Percentiles rank a stretch among this genome's conserved stretches.
These are phyloP conservation scores for Meloe dianella DNA, from an alignment of 2,888 invertebrate species.

Conservation along the genomic window DNA sequence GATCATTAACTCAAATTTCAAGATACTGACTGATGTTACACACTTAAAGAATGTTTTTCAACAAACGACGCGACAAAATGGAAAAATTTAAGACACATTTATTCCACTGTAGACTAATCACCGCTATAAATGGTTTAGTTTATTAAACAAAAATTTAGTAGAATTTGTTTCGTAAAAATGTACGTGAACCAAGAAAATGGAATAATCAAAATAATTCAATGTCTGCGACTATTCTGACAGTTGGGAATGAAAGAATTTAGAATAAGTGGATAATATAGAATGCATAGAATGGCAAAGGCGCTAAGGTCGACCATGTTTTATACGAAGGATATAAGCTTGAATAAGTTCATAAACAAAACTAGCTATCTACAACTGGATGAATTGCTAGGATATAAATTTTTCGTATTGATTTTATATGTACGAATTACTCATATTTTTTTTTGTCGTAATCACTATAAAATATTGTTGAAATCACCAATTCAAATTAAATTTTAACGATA, in stretches of 20 bases:
- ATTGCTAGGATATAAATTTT: background rate
- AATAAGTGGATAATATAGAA: slow-evolving; percentile 45
- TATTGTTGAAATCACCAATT: background rate
- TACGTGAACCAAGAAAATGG: background rate
- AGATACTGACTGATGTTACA: slow-evolving; percentile 35
- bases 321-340: slow-evolving; percentile 17
- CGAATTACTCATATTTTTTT: background rate
- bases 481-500: background rate
- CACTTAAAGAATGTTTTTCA: background rate
- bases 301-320: slow-evolving; percentile 21
- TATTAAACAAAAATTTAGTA: no score
- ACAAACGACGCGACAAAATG: slow-evolving; percentile 1
- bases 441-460: background rate
- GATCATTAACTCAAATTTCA: slow-evolving; percentile 32
- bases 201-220: slow-evolving; percentile 10
- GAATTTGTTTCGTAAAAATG: background rate
- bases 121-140: no score
- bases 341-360: slow-evolving; percentile 25
- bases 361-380: slow-evolving; percentile 15
- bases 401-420: background rate
- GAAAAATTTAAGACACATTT: background rate
- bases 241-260: slow-evolving; percentile 41
- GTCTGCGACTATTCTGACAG: slow-evolving; percentile 10
- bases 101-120: no score
- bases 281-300: slow-evolving; percentile 38